phyloP scores from a whole-genome alignment of 1,140 invertebrate genomes.

The Coenobita brevimanus region DNA sequence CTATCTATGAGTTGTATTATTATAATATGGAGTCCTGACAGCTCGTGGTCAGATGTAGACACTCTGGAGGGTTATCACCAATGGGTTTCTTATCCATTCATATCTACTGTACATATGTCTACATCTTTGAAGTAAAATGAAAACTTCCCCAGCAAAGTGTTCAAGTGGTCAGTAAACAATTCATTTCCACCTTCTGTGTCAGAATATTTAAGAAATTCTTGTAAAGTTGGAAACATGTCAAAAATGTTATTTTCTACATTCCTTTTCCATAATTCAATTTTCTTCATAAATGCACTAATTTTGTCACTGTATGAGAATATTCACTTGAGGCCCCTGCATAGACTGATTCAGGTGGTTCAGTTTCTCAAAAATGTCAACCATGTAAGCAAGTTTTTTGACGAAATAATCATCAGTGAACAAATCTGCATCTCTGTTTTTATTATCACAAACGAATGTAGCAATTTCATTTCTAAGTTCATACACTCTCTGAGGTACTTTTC shows the following conservation, averaged over 20 bases:
- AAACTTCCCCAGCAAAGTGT: too few species aligned
- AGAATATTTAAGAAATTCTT: constrained; percentile 20
- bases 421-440: constrained; percentile 26
- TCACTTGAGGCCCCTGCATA: background rate
- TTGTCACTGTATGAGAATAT: background rate
- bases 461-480: constrained; percentile 23
- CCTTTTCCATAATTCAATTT: background rate
- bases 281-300: background rate
- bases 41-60: too few species aligned
- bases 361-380: background rate
- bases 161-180: constrained; percentile 16
- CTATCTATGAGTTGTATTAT: too few species aligned
- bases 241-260: background rate
- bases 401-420: constrained; percentile 33
- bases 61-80: too few species aligned
- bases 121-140: too few species aligned
- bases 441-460: background rate
- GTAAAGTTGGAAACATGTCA: constrained; percentile 8
- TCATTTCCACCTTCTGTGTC: constrained; percentile 30
- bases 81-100: background rate
- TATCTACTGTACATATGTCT: too few species aligned
- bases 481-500: background rate
- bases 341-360: too few species aligned
- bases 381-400: background rate
- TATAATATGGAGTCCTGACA: background rate